These are phyloP conservation scores for human DNA, from an alignment of 2,113 vertebrate species.

Conservation along the genomic window GRCh38 chr22:23128501-23129000, in stretches of 20 bases:
- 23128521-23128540: not conserved
- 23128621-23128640: not conserved
- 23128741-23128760: not conserved
- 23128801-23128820: not conserved
- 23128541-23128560: not conserved
- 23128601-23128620: constrained; percentile 44
- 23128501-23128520: not conserved
- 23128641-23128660: rapidly evolving
- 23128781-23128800: not conserved
- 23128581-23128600: not conserved
- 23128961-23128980: not conserved
- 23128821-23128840: not conserved
- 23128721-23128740: not conserved
- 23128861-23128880: not conserved
- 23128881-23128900: not conserved
- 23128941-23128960: not conserved
- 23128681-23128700: too few species aligned
- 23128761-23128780: not conserved
- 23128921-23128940: not conserved
- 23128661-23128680: not conserved
- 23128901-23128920: not conserved
- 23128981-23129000: not conserved
- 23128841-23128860: not conserved
- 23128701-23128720: not conserved
- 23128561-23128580: too few species aligned